Conservation (phyloP, 2,797 vertebrate species). For the Enteromius radiatus region DNA sequence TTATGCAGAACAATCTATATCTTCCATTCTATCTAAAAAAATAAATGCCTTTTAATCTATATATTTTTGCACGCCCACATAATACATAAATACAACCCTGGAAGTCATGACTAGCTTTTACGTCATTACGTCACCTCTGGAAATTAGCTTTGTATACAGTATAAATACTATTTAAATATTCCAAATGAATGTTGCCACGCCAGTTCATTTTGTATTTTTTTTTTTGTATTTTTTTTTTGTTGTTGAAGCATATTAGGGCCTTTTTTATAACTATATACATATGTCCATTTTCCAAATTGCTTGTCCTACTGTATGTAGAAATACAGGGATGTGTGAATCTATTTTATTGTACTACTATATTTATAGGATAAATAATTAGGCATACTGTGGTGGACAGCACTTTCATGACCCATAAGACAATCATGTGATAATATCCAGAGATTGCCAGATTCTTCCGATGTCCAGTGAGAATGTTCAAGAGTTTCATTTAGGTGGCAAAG, state of each 20-base stretch:
- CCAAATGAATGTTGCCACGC: not conserved
- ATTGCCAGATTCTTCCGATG: not conserved
- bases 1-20: no score
- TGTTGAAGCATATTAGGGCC: not conserved
- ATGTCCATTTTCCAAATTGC: not conserved
- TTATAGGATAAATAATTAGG: not conserved
- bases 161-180: no score
- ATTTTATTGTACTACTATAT: not conserved
- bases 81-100: no score
- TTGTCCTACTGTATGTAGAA: not conserved
- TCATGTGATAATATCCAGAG: not conserved
- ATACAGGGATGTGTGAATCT: not conserved
- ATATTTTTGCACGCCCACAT: no score
- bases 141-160: not conserved
- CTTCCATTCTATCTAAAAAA: no score
- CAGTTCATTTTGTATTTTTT: not conserved
- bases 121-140: not conserved
- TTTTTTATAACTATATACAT: not conserved
- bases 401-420: not conserved
- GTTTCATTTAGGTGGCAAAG: not conserved
- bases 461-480: not conserved
- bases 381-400: not conserved
- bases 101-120: no score
- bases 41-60: no score
- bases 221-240: no score